Conservation (phyloP, 1,140 invertebrate species). For the Parasteatoda tepidariorum region DNA sequence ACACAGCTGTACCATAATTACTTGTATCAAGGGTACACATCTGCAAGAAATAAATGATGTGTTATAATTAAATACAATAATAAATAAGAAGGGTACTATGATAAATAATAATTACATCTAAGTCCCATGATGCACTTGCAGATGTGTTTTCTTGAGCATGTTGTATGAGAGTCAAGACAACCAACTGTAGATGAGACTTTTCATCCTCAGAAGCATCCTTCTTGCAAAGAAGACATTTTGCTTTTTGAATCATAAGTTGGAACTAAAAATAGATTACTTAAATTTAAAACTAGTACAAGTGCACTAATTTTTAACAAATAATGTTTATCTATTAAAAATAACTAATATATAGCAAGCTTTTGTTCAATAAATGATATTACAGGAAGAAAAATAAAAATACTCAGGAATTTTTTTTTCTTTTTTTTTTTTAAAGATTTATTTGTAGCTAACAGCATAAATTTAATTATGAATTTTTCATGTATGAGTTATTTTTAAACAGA, state of each 20-base stretch:
- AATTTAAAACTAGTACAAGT: background rate
- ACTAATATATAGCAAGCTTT: too few relatives aligned
- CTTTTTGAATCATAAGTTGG: constrained; percentile 21
- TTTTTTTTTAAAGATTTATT: too few relatives aligned
- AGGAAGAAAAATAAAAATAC: too few relatives aligned
- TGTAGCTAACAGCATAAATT: too few relatives aligned
- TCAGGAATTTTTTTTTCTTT: too few relatives aligned
- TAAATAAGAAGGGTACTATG: background rate
- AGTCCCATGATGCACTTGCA: background rate
- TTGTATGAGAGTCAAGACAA: background rate
- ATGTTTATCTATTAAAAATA: too few relatives aligned
- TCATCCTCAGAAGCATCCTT: constrained; percentile 3
- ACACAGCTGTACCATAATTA: constrained; percentile 26
- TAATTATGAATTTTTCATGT: too few relatives aligned
- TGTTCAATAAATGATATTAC: too few relatives aligned
- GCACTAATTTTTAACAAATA: too few relatives aligned
- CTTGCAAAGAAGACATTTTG: background rate
- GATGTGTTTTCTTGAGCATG: constrained; percentile 7
- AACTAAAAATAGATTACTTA: background rate
- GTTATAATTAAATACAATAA: too few relatives aligned
- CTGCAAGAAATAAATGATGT: background rate
- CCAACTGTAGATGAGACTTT: background rate
- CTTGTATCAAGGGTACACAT: background rate
- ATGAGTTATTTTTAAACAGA: too few relatives aligned
- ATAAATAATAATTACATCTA: constrained; percentile 48